These are phyloP conservation scores for Eupristina koningsbergeri DNA, from an alignment of 1,140 invertebrate species.

Conservation along the genomic window DNA sequence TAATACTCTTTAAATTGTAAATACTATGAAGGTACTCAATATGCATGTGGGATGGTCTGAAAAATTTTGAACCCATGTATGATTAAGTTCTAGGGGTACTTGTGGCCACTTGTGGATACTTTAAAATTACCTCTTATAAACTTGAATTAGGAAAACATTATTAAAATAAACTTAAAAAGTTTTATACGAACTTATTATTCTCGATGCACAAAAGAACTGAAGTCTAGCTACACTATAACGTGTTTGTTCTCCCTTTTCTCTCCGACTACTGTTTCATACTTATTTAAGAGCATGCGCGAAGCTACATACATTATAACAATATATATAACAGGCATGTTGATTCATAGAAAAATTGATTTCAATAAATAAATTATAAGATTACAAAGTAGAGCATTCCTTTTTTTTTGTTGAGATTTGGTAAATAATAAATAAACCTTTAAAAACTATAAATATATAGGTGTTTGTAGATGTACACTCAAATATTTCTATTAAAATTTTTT, in stretches of 20 bases:
- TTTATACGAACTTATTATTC: not conserved
- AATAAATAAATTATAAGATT: no score
- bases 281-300: constrained; percentile 14
- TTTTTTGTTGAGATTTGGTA: no score
- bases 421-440: no score
- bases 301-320: not conserved
- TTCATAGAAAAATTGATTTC: no score
- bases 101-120: not conserved
- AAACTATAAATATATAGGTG: no score
- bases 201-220: not conserved
- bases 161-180: no score
- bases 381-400: no score
- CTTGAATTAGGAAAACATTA: no score
- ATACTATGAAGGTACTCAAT: constrained; percentile 61
- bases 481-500: no score
- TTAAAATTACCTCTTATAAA: no score
- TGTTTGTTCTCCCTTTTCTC: not conserved
- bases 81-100: not conserved
- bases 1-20: constrained; percentile 64
- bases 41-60: constrained; percentile 58
- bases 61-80: constrained; percentile 69
- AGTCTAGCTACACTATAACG: not conserved
- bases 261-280: not conserved
- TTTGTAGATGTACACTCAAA: no score
- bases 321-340: no score